phyloP scores from a whole-genome alignment of 2,113 vertebrate genomes.

The Neodontobutis hainanensis region DNA sequence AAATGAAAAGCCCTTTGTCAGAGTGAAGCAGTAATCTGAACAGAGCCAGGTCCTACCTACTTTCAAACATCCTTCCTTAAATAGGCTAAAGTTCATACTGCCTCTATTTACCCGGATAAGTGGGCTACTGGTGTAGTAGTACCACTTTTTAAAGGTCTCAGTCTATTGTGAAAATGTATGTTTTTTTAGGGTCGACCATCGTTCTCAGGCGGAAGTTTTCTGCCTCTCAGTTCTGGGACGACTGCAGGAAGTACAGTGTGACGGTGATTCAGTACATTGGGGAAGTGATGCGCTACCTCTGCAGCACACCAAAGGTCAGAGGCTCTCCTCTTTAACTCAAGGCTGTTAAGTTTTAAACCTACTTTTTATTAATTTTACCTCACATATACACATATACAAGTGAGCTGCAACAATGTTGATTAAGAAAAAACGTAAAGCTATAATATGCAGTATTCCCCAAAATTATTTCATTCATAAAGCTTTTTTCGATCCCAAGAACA shows the following conservation, averaged over 20 bases:
- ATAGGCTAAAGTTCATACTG: slow-evolving; percentile 60
- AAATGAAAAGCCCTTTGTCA: slow-evolving; percentile 68
- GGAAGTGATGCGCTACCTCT: slow-evolving; percentile 88
- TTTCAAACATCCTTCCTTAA: slow-evolving; percentile 35
- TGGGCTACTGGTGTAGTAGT: too few relatives aligned
- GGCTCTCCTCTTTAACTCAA: background rate
- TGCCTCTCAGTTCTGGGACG: slow-evolving; percentile 90
- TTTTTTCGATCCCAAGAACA: too few relatives aligned
- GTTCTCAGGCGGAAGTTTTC: slow-evolving; percentile 86
- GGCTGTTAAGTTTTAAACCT: too few relatives aligned
- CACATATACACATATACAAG: too few relatives aligned
- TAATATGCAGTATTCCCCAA: too few relatives aligned
- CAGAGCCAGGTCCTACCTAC: slow-evolving; percentile 39
- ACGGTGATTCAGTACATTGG: slow-evolving; percentile 90
- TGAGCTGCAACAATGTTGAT: too few relatives aligned
- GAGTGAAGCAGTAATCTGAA: slow-evolving; percentile 51
- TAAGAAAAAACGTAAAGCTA: too few relatives aligned
- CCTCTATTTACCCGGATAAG: background rate
- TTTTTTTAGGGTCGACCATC: slow-evolving; percentile 81
- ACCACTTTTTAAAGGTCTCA: too few relatives aligned
- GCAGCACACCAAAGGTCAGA: slow-evolving; percentile 81
- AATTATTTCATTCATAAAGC: too few relatives aligned
- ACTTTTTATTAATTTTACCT: too few relatives aligned
- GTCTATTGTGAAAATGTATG: background rate
- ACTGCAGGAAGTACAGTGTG: slow-evolving; percentile 85